phyloP scores from a whole-genome alignment of 2,113 vertebrate genomes.

The Passerina amoena region DNA sequence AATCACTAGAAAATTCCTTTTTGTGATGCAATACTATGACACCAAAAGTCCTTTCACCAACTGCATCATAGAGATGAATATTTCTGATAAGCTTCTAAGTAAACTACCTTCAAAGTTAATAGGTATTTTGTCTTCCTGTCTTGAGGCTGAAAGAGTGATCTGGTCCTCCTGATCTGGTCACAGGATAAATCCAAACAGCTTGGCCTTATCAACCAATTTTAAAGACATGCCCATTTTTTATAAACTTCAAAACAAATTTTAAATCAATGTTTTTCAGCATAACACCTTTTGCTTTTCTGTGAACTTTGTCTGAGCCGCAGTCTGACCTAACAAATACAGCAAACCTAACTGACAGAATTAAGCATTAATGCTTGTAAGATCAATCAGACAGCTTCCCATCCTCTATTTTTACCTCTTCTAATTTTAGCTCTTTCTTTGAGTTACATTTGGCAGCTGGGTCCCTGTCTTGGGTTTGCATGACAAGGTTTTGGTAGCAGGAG shows the following conservation, averaged over 20 bases:
- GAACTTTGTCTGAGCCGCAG: background rate
- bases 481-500: background rate
- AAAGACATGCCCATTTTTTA: background rate
- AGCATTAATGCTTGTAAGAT: background rate
- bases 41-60: background rate
- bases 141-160: background rate
- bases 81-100: background rate
- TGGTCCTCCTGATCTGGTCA: background rate
- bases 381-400: background rate
- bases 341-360: background rate
- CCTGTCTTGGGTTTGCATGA: background rate
- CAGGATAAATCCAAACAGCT: background rate
- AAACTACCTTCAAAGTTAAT: background rate
- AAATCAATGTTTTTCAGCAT: background rate
- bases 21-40: background rate
- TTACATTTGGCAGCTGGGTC: background rate
- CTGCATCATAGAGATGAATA: background rate
- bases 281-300: background rate
- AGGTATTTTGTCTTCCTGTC: background rate
- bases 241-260: background rate
- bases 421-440: conserved; percentile 35
- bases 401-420: conserved; percentile 45
- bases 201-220: background rate
- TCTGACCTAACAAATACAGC: conserved; percentile 15
- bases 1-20: background rate